Evolutionary conservation across 1,140 invertebrate species (phyloP).

Genomic region (Pseudomyrmex pallidus): DNA sequence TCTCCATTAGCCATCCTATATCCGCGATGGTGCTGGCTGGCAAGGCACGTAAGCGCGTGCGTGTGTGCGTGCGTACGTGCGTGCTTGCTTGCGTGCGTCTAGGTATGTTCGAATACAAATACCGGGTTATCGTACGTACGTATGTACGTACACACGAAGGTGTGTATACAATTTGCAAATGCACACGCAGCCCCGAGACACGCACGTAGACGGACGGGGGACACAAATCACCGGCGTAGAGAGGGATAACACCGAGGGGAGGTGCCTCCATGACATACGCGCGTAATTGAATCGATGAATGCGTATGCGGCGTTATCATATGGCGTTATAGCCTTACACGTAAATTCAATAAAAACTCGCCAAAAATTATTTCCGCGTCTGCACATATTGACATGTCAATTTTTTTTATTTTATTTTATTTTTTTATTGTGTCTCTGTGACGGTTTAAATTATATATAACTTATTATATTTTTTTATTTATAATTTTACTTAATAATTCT

Average conservation of each 20-base stretch:
- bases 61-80: constrained; percentile 28
- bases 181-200: constrained; percentile 62
- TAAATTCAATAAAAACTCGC: constrained; percentile 25
- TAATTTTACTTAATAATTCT: no score
- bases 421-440: no score
- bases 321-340: constrained; percentile 21
- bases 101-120: constrained; percentile 39
- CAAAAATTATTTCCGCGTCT: constrained; percentile 18
- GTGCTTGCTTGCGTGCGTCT: constrained; percentile 30
- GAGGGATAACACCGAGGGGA: constrained; percentile 70
- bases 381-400: no score
- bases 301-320: constrained; percentile 42
- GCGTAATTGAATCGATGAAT: constrained; percentile 65
- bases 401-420: background rate
- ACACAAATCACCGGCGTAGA: constrained; percentile 72
- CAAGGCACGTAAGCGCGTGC: constrained; percentile 1
- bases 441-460: no score
- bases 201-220: constrained; percentile 68
- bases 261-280: constrained; percentile 66
- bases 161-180: constrained; percentile 56
- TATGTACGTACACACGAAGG: constrained; percentile 25
- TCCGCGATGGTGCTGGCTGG: constrained; percentile 43
- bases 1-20: constrained; percentile 74
- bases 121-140: background rate
- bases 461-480: no score